Percentiles rank a stretch among this genome's conserved stretches.
These are phyloP conservation scores for Caprella mutica DNA, from an alignment of 2,888 invertebrate genomes.

Conservation along the genomic window DNA sequence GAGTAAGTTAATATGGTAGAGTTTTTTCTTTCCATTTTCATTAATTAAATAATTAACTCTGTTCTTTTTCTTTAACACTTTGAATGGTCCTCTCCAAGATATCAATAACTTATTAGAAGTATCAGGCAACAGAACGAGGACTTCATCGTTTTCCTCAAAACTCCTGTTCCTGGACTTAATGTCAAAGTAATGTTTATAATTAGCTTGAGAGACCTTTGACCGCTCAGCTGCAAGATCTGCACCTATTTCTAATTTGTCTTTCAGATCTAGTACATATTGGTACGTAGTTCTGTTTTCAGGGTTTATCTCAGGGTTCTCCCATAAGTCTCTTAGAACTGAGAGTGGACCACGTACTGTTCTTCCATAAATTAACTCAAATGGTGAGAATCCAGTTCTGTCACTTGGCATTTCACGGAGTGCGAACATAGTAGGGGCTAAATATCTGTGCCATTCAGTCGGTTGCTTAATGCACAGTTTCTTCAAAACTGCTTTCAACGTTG, in stretches of 20 bases:
- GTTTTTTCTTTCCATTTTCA: not conserved
- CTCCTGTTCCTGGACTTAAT: not conserved
- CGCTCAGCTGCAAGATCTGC: constrained; percentile 6
- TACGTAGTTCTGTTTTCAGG: constrained; percentile 2
- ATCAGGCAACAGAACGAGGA: constrained; percentile 3
- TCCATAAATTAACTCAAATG: constrained; percentile 12
- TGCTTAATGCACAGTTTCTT: not conserved
- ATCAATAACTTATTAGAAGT: not conserved
- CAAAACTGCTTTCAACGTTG: not conserved
- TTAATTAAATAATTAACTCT: constrained; percentile 7
- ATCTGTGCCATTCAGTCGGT: not conserved
- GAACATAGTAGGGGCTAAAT: constrained; percentile 5
- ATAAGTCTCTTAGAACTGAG: constrained; percentile 5
- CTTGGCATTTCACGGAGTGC: constrained; percentile 12
- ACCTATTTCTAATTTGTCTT: not conserved
- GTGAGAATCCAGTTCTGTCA: constrained; percentile 10
- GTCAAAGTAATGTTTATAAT: constrained; percentile 11
- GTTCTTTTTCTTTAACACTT: not conserved
- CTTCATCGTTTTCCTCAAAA: constrained; percentile 2
- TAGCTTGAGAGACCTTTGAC: not conserved
- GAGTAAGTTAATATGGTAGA: constrained; percentile 1
- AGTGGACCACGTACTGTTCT: constrained; percentile 3
- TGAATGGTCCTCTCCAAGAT: constrained; percentile 8
- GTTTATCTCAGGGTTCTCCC: not conserved
- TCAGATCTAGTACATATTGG: constrained; percentile 5